A percentile compares a stretch with the other conserved stretches of the same genome.
Evolutionary conservation across 2,113 vertebrate species (phyloP).

Genomic region (Engystomops pustulosus): DNA sequence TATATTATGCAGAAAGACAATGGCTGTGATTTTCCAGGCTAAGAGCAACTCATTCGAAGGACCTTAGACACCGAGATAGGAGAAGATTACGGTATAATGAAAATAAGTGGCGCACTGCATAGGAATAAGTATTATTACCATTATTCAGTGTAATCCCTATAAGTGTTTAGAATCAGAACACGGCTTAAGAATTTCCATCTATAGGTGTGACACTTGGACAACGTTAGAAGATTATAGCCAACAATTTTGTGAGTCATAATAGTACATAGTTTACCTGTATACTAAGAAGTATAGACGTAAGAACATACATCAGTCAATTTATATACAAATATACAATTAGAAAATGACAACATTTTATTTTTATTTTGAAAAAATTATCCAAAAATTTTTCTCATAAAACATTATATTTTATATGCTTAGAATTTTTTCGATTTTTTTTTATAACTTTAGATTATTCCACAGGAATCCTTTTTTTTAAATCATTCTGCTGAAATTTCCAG

Average conservation of each 20-base stretch:
- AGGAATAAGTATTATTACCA: constrained; percentile 38
- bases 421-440: too few relatives aligned
- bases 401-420: not conserved
- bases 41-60: not conserved
- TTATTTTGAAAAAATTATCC: not conserved
- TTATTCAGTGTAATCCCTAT: constrained; percentile 29
- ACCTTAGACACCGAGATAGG: constrained; percentile 26
- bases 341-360: not conserved
- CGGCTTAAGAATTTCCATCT: not conserved
- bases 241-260: constrained; percentile 2
- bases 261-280: not conserved
- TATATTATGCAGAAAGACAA: constrained; percentile 22
- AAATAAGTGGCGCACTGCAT: constrained; percentile 19
- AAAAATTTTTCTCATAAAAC: not conserved
- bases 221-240: not conserved
- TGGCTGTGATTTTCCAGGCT: constrained; percentile 19
- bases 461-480: not conserved
- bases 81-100: constrained; percentile 43
- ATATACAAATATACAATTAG: not conserved
- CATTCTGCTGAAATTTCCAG: not conserved
- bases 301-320: not conserved
- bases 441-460: not conserved
- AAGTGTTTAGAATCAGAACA: constrained; percentile 33
- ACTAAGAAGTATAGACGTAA: not conserved
- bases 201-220: not conserved